phyloP scores from a whole-genome alignment of 2,797 vertebrate species.

The Erethizon dorsatum region DNA sequence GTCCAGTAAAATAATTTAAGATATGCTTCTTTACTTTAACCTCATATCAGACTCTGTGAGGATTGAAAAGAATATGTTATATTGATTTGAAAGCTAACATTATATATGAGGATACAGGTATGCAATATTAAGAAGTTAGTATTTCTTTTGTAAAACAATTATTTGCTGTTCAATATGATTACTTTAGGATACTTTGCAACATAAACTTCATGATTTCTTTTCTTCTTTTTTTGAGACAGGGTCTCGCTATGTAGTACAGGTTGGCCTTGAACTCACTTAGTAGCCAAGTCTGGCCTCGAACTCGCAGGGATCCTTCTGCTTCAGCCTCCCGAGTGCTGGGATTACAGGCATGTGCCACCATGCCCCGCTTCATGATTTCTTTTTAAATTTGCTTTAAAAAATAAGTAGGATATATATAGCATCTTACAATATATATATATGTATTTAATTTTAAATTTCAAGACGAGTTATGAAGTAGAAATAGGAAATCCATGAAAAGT shows the following conservation, averaged over 20 bases:
- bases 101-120: neutral
- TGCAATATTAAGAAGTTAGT: constrained; percentile 27
- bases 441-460: constrained; percentile 38
- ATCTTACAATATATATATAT: neutral
- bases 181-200: constrained; percentile 10
- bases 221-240: too few relatives aligned
- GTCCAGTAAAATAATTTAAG: neutral
- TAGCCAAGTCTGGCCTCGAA: too few relatives aligned
- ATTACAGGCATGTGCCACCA: too few relatives aligned
- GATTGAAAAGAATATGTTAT: neutral
- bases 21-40: neutral
- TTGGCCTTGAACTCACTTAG: too few relatives aligned
- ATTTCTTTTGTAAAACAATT: constrained; percentile 38
- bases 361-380: neutral
- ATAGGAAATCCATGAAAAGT: constrained; percentile 44
- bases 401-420: neutral
- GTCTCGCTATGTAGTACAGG: too few relatives aligned
- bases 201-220: neutral
- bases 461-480: neutral
- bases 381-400: neutral
- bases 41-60: neutral
- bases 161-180: neutral
- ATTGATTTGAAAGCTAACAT: constrained; percentile 29
- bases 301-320: too few relatives aligned
- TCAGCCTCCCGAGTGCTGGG: too few relatives aligned